These are phyloP conservation scores for Notospermus geniculatus DNA, from an alignment of 1,140 invertebrate genomes.

Conservation along the genomic window DNA sequence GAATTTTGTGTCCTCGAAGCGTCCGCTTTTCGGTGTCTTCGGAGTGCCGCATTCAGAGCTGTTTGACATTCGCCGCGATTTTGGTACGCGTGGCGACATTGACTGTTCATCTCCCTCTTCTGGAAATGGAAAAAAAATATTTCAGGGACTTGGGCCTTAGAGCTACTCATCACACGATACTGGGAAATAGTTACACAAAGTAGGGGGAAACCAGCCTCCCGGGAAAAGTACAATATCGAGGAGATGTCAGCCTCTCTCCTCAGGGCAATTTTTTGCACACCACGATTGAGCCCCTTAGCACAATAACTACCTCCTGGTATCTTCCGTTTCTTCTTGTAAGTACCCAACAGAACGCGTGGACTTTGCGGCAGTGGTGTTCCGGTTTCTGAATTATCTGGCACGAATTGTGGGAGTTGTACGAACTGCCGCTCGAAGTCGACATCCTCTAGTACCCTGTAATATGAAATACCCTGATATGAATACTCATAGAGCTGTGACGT, in stretches of 20 bases:
- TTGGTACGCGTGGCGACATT: neutral
- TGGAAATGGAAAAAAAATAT: too few species aligned
- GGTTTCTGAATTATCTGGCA: constrained; percentile 71
- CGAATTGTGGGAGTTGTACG: constrained; percentile 89
- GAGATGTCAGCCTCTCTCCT: too few species aligned
- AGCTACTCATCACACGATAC: too few species aligned
- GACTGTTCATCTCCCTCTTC: neutral
- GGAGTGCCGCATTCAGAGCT: constrained; percentile 37
- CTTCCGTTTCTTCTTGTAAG: constrained; percentile 47
- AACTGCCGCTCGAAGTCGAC: constrained; percentile 96
- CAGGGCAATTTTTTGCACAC: too few species aligned
- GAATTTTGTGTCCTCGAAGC: constrained; percentile 54
- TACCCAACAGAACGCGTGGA: constrained; percentile 45
- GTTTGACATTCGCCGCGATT: constrained; percentile 4
- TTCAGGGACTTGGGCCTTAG: too few species aligned
- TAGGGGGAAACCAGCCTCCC: too few species aligned
- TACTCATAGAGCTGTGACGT: too few species aligned
- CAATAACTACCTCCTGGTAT: too few species aligned
- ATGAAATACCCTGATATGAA: too few species aligned
- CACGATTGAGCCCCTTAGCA: too few species aligned
- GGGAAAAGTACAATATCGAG: too few species aligned
- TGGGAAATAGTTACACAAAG: too few species aligned
- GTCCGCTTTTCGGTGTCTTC: constrained; percentile 44
- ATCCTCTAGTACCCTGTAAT: constrained; percentile 83
- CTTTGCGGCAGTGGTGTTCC: constrained; percentile 48